Evolutionary conservation across 2,113 vertebrate species (phyloP).

Genomic region (Aegotheles bennettii): DNA sequence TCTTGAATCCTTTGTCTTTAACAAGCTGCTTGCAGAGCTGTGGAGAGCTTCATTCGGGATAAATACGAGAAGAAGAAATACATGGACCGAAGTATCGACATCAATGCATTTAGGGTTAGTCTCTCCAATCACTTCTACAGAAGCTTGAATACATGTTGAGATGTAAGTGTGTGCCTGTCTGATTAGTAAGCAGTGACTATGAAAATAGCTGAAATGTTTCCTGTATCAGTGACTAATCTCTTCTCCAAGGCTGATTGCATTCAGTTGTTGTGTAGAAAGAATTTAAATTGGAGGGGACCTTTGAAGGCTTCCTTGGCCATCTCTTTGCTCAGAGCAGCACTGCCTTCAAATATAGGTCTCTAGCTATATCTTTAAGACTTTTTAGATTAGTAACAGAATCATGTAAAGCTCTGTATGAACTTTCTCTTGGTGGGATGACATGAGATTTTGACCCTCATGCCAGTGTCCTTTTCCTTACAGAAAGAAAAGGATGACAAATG

Average conservation of each 20-base stretch:
- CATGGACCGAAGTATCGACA: constrained; percentile 92
- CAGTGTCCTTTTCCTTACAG: constrained; percentile 57
- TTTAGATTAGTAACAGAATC: background rate
- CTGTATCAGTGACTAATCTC: background rate
- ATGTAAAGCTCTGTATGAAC: background rate
- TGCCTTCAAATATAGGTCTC: background rate
- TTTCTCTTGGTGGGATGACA: fast-evolving
- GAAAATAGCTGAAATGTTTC: background rate
- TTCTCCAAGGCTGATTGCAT: background rate
- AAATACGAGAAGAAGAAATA: constrained; percentile 99
- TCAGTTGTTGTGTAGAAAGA: background rate
- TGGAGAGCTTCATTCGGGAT: constrained; percentile 94
- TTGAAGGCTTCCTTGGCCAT: background rate
- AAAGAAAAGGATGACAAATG: constrained; percentile 85
- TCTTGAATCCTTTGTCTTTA: constrained; percentile 68
- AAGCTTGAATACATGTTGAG: background rate
- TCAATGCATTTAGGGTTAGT: constrained; percentile 86
- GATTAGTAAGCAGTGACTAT: background rate
- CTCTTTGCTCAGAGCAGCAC: background rate
- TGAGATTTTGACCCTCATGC: background rate
- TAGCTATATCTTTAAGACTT: background rate
- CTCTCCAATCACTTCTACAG: background rate
- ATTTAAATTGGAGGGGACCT: background rate
- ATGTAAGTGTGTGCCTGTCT: background rate
- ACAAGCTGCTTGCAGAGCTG: constrained; percentile 76